phyloP scores from a whole-genome alignment of 2,797 vertebrate species.

The Arrhamphus sclerolepis region DNA sequence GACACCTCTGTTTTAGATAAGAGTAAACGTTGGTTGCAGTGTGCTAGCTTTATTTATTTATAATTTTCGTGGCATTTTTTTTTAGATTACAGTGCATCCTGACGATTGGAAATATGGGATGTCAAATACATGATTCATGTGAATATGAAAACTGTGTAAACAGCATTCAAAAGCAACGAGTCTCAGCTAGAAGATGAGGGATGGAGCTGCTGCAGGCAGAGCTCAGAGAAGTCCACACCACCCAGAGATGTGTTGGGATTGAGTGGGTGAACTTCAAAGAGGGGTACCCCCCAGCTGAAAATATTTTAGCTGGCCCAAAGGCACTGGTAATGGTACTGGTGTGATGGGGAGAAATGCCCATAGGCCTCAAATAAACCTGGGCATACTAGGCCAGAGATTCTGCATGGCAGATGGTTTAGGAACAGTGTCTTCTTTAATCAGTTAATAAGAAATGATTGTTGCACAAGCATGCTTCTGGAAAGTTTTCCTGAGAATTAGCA shows the following conservation, averaged over 20 bases:
- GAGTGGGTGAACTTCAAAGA: constrained; percentile 5
- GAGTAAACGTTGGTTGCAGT: too few relatives aligned
- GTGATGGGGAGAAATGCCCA: neutral
- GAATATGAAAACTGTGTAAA: constrained; percentile 24
- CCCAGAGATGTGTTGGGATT: constrained; percentile 26
- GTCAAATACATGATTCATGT: neutral
- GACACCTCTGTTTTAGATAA: too few relatives aligned
- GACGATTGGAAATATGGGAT: too few relatives aligned
- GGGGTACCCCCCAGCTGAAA: constrained; percentile 8
- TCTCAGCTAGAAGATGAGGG: constrained; percentile 11
- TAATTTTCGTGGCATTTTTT: too few relatives aligned
- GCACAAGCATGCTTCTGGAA: too few relatives aligned
- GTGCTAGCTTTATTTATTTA: too few relatives aligned
- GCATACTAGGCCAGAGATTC: neutral
- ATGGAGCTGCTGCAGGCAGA: constrained; percentile 29
- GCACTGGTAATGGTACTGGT: neutral
- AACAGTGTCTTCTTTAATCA: too few relatives aligned
- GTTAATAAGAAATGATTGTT: too few relatives aligned
- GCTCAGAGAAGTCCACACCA: constrained; percentile 18
- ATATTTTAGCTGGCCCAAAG: constrained; percentile 14
- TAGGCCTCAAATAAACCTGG: neutral
- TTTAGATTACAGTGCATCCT: too few relatives aligned
- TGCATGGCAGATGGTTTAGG: too few relatives aligned
- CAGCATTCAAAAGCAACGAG: constrained; percentile 37
- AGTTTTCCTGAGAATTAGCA: too few relatives aligned